phyloP scores from a whole-genome alignment of 64 coral and sea anemone species.

The Stichodactyla mertensii region DNA sequence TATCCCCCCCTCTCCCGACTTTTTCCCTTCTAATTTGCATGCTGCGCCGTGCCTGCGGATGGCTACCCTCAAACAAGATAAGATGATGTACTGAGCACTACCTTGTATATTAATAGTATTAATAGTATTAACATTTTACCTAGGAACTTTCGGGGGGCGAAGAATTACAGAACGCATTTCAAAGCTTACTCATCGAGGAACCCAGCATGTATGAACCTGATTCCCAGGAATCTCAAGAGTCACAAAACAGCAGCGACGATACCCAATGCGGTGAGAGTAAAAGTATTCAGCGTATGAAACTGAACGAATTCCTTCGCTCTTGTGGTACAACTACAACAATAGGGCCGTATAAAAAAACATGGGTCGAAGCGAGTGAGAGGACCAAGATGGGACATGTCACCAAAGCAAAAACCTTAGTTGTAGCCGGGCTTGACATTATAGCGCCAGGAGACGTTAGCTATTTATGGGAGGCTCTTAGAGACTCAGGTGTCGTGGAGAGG shows the following conservation, averaged over 20 bases:
- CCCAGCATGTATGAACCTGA: conserved; percentile 28
- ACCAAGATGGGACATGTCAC: conserved; percentile 17
- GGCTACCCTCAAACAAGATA: too few species aligned
- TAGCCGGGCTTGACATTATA: conserved; percentile 30
- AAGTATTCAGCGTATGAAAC: not conserved
- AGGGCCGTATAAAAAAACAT: conserved; percentile 41
- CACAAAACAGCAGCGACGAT: conserved; percentile 6
- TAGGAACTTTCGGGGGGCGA: not conserved
- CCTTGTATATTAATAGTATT: too few species aligned
- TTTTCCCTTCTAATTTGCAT: too few species aligned
- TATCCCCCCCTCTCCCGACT: too few species aligned
- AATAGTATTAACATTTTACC: too few species aligned
- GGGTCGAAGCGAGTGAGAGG: conserved; percentile 13
- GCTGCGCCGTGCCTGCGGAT: too few species aligned
- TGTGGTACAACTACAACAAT: conserved; percentile 12
- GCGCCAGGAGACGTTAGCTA: conserved; percentile 36
- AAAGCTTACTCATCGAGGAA: conserved; percentile 3
- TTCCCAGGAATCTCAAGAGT: conserved; percentile 31
- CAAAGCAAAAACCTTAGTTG: conserved; percentile 5
- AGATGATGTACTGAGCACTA: too few species aligned
- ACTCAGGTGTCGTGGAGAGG: conserved; percentile 28
- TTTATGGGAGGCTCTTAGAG: conserved; percentile 38
- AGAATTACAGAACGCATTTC: not conserved
- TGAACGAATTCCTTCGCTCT: conserved; percentile 31
- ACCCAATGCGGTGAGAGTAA: not conserved